Base-by-base conservation (phyloP, 1,140 invertebrate genomes). In the Apis florea region DNA sequence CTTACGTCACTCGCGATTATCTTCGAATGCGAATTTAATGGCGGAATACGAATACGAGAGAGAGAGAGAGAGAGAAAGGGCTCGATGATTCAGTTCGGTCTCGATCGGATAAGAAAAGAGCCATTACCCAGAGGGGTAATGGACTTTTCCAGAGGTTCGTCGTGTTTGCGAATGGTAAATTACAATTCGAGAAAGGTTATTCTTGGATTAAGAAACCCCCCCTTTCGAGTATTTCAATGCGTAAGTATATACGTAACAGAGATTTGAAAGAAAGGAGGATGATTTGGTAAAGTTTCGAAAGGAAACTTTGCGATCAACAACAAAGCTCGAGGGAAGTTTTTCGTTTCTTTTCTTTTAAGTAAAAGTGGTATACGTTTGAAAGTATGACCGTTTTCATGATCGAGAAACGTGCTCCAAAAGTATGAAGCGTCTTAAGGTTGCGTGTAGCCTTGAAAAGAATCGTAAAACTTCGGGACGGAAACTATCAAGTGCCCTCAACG, bases 401-500 rank as follows among this genome's bases (percentile, higher is more conserved):
- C 5, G 59, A 56, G 12, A 10, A 15, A 40, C 66, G 26, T 74
- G 59, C 31, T 21, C 21, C 19, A 24, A 49, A 81, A 75, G 47
- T 75, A 40, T 6, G 54, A 31, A 54, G 8, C 64, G 21, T 54
- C 47, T 11, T 24, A 40, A 19, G 56, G 58, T 69, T 47, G 66
- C 64, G 73, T 77, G 73, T 69, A 77, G 79, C 79, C 73, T 77
- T 69, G 66, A 77, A 81, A 66, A 68, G 79, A 67, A 76, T 82
- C 79, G 73, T 82, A 82, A 77, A 82, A 82, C 73, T 82, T 54
- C 73, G 17, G 54, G 79, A 31, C 79, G 73, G 79, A 77, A 82
- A 82, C 73, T 68, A 82, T 82, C 79, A 54, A 82, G 73, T 76
- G 56, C 64, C 66, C 73, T 77, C 79, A 24, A 82, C 79, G 79